Evolutionary conservation across 2,797 vertebrate genomes (phyloP), one percentile per base, ranked within the genome.

Genomic region (Micrastur ruficollis): DNA sequence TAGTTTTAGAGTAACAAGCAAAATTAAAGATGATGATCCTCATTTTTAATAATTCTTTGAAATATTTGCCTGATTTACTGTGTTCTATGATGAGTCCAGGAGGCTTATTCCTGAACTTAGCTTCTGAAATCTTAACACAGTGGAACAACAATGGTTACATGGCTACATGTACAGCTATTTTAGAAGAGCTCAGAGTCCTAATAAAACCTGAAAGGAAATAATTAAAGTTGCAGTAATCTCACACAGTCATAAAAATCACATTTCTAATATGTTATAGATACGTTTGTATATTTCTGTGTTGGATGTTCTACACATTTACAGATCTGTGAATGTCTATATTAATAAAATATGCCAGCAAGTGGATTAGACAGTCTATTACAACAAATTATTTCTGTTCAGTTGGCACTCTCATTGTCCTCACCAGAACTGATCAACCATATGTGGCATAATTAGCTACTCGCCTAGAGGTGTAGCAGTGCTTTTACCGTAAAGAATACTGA

Each of bases 351-450:
- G 38, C 59, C 49, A 93, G 90, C 31, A 36, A 86, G 68, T 72
- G 71, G 65, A 75, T 97, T 74, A 93, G 67, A 76, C 50, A 73
- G 72, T 67, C 71, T 82, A 80, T 74, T 84, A 82, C 46, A 89
- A 91, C 62, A 95, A 97, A 95, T 97, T 88, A 88, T 89, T 68
- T 87, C 81, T 75, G 40, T 95, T 96, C 90, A 32, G 55, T 86
- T 91, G 70, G 89, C 56, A 66, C 34, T 72, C 86, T 87, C 40
- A 68, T 83, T 90, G 89, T 88, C 61, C 65, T 85, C 75, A 81
- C 81, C 72, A 96, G 86, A 93, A 81, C 84, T 66, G 90, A 95
- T 96, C 86, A 95, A 52, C 75, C 53, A 56, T 63, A 85, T 78
- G 56, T 56, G 66, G 50, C 46, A 14, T 62, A 87, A 87, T 92